Percentiles rank a stretch among this genome's conserved stretches.
Conservation (phyloP, 23 tunicate species). For the Ciona savignyi region DNA sequence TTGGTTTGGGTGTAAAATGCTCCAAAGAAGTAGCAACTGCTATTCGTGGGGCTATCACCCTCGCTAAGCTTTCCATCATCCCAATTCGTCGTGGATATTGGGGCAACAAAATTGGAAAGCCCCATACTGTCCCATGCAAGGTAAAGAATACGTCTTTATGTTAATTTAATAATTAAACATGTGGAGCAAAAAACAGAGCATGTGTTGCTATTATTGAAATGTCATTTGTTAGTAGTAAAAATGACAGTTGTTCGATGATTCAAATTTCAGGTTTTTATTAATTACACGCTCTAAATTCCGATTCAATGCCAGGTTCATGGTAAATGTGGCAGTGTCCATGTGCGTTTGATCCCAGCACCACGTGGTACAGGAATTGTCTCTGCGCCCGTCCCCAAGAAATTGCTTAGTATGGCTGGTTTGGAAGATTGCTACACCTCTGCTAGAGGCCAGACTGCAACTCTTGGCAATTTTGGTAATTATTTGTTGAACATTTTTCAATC, state of each 20-base stretch:
- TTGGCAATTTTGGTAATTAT: conserved; percentile 88
- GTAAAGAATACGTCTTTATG: too few species aligned
- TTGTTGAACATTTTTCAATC: neutral
- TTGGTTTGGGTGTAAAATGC: conserved; percentile 99
- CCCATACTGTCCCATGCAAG: conserved; percentile 99
- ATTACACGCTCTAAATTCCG: too few species aligned
- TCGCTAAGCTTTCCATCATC: conserved; percentile 95
- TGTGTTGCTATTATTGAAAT: too few species aligned
- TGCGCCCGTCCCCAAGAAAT: conserved; percentile 99
- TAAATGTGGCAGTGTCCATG: conserved; percentile 99
- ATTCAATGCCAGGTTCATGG: conserved; percentile 99
- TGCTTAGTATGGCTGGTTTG: conserved; percentile 96
- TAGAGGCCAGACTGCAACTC: conserved; percentile 94
- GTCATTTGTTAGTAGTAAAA: too few species aligned
- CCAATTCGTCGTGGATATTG: conserved; percentile 99
- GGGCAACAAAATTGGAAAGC: conserved; percentile 99
- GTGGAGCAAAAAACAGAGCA: too few species aligned
- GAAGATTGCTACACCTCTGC: conserved; percentile 99
- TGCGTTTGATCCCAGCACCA: conserved; percentile 98
- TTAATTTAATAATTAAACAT: too few species aligned
- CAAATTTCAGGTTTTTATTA: too few species aligned
- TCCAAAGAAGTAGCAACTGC: conserved; percentile 99
- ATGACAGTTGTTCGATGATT: too few species aligned
- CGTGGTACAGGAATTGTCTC: conserved; percentile 99
- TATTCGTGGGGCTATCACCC: conserved; percentile 95